phyloP scores from a whole-genome alignment of 2,888 invertebrate species.

The Pandemis heparana region DNA sequence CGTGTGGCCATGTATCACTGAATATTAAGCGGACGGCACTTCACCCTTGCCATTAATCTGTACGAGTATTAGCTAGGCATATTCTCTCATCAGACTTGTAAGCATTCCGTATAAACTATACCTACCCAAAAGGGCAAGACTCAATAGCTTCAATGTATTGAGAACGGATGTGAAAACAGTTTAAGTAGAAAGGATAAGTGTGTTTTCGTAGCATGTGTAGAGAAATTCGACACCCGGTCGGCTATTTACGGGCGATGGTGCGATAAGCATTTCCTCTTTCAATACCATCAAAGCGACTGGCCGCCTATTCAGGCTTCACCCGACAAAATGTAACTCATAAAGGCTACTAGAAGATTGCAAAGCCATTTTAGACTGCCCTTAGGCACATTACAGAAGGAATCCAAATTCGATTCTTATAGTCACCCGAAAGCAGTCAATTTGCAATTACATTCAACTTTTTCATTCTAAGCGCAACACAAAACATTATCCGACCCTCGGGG shows the following conservation, averaged over 20 bases:
- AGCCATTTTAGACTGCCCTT: constrained; percentile 62
- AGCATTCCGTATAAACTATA: constrained; percentile 22
- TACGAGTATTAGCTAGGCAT: constrained; percentile 8
- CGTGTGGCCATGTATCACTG: constrained; percentile 10
- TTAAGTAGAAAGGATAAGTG: constrained; percentile 81
- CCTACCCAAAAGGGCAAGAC: constrained; percentile 65
- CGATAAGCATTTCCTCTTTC: constrained; percentile 84
- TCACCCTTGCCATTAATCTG: constrained; percentile 9
- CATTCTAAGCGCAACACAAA: constrained; percentile 62
- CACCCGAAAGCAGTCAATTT: constrained; percentile 23
- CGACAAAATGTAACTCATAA: constrained; percentile 77
- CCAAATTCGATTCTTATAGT: constrained; percentile 39
- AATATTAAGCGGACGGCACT: constrained; percentile 27
- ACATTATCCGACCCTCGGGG: constrained; percentile 70
- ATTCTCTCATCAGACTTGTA: constrained; percentile 12
- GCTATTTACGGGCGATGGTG: constrained; percentile 81
- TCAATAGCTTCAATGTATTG: constrained; percentile 73
- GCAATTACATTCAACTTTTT: constrained; percentile 56
- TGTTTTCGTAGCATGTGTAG: constrained; percentile 79
- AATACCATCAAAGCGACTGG: constrained; percentile 82
- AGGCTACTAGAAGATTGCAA: constrained; percentile 74
- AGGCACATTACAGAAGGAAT: constrained; percentile 53
- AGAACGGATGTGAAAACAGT: constrained; percentile 76
- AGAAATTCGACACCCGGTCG: constrained; percentile 80
- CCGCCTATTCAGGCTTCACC: constrained; percentile 75